These are phyloP conservation scores for Rhinolophus sinicus DNA, from an alignment of 2,113 vertebrate genomes.

Conservation along the genomic window DNA sequence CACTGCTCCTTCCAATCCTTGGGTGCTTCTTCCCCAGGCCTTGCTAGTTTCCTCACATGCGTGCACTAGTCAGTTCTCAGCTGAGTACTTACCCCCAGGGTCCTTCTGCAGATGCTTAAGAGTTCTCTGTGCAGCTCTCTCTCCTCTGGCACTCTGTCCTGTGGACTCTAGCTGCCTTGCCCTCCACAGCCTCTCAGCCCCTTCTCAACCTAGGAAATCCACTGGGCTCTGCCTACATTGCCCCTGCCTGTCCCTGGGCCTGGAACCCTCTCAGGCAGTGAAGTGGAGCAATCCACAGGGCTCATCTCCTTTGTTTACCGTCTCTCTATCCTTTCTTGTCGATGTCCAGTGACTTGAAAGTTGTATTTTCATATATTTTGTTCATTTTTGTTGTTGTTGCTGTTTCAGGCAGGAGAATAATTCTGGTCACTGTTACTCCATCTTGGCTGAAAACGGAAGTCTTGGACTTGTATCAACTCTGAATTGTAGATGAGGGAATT, in stretches of 20 bases:
- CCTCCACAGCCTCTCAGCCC: not conserved
- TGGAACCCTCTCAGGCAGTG: not conserved
- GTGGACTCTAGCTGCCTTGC: not conserved
- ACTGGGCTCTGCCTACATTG: not conserved
- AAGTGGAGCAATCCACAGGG: not conserved
- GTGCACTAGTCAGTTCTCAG: not conserved
- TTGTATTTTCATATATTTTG: not conserved
- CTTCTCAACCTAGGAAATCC: not conserved
- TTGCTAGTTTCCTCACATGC: not conserved
- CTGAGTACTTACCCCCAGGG: not conserved
- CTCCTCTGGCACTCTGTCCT: not conserved
- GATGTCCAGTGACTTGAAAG: conserved; percentile 13
- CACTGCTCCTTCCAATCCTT: not conserved
- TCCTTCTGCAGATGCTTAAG: not conserved
- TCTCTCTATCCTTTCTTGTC: not conserved
- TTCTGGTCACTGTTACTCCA: not conserved
- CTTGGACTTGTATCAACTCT: not conserved
- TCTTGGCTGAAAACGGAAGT: conserved; percentile 7
- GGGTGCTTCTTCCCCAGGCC: not conserved
- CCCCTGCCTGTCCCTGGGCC: not conserved
- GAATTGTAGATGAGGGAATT: conserved; percentile 29
- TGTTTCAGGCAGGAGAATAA: not conserved
- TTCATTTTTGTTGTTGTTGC: not conserved
- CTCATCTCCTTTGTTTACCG: not conserved
- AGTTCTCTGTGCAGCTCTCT: not conserved